These are phyloP conservation scores for Orbicella faveolata DNA, from an alignment of 64 coral and sea anemone species.

Conservation along the genomic window DNA sequence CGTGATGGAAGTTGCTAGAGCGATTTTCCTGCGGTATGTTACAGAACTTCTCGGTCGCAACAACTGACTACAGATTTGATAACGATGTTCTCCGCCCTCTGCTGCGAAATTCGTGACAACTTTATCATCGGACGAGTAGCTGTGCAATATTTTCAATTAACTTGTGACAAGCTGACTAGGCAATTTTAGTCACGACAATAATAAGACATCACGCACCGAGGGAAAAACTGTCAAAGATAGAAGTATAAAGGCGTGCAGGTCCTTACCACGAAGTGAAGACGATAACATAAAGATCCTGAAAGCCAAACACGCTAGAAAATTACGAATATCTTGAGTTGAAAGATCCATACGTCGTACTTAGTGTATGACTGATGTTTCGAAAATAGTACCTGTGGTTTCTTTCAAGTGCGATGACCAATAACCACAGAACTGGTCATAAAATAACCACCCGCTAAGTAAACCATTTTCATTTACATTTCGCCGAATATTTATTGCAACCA, in stretches of 20 bases:
- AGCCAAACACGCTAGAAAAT: no score
- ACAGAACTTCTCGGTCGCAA: not conserved
- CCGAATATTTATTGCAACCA: no score
- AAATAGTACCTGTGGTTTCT: no score
- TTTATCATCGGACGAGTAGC: not conserved
- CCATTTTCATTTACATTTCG: no score
- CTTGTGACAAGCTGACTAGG: not conserved
- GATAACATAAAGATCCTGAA: no score
- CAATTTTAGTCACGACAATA: not conserved
- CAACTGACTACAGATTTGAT: not conserved
- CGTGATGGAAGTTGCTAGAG: not conserved
- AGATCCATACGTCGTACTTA: no score
- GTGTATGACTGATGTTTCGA: no score
- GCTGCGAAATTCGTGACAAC: not conserved
- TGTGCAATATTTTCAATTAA: not conserved
- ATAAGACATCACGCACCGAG: not conserved
- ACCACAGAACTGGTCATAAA: no score
- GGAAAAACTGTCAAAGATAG: not conserved
- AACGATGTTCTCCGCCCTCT: not conserved
- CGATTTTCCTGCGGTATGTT: not conserved
- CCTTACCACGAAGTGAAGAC: no score
- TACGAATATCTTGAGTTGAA: no score
- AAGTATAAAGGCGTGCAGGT: not conserved
- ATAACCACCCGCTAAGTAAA: no score
- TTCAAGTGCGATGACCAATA: no score